Conservation (phyloP, 2,888 invertebrate genomes). For the Tryphoninae sp. region DNA sequence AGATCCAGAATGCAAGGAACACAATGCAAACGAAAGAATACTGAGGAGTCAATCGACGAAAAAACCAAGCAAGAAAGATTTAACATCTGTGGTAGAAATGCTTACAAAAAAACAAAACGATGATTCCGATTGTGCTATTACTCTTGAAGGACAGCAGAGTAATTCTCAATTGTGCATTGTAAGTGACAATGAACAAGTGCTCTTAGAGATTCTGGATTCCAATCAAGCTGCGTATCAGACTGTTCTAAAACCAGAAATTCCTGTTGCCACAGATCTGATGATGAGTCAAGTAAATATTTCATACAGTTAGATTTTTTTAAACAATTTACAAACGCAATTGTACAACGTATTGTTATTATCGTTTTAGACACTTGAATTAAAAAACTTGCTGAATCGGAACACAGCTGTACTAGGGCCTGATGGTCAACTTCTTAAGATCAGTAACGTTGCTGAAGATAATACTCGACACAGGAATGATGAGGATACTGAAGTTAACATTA, state of each 20-base stretch:
- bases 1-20: constrained; percentile 57
- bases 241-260: constrained; percentile 78
- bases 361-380: constrained; percentile 84
- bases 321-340: neutral
- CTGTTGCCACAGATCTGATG: constrained; percentile 81
- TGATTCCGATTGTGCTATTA: constrained; percentile 24
- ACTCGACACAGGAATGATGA: constrained; percentile 53
- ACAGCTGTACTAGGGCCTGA: constrained; percentile 86
- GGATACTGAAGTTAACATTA: constrained; percentile 33
- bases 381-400: constrained; percentile 83
- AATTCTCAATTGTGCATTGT: constrained; percentile 40
- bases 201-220: constrained; percentile 84
- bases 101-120: constrained; percentile 67
- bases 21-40: constrained; percentile 67
- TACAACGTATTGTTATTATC: neutral
- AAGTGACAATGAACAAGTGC: constrained; percentile 61
- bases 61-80: constrained; percentile 69
- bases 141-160: neutral
- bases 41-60: constrained; percentile 67
- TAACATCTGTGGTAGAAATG: constrained; percentile 70
- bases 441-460: constrained; percentile 55
- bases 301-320: neutral
- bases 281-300: constrained; percentile 83
- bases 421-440: constrained; percentile 83
- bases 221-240: constrained; percentile 87